Percentiles rank a stretch among this genome's conserved stretches.
These are phyloP conservation scores for Gymnoscopelus braueri DNA, from an alignment of 2,797 vertebrate genomes.

Conservation along the genomic window DNA sequence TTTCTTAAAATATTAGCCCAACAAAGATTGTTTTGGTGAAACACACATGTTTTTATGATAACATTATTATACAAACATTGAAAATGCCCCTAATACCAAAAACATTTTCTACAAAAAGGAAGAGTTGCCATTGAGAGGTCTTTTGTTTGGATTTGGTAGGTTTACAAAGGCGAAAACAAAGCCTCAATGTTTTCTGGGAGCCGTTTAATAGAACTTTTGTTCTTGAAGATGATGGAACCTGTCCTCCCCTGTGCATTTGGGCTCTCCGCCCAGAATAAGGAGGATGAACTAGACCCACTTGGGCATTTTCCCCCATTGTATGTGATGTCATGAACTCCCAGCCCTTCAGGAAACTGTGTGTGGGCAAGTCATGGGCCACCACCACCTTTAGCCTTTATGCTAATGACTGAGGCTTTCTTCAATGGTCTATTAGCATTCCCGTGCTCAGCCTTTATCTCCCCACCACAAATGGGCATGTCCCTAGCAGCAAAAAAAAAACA, in stretches of 20 bases:
- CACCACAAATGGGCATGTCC: conserved; percentile 60
- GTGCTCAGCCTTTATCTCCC: conserved; percentile 70
- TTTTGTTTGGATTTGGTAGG: conserved; percentile 61
- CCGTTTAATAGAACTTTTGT: conserved; percentile 58
- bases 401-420: conserved; percentile 71
- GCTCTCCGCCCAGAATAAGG: conserved; percentile 63
- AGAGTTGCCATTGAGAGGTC: conserved; percentile 49
- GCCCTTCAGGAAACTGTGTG: conserved; percentile 74
- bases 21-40: background rate
- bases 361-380: conserved; percentile 69
- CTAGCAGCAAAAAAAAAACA: conserved; percentile 45
- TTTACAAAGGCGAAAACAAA: conserved; percentile 65
- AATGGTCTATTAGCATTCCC: conserved; percentile 78
- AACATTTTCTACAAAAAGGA: conserved; percentile 32
- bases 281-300: conserved; percentile 67
- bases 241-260: conserved; percentile 58
- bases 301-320: conserved; percentile 80
- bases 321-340: conserved; percentile 75
- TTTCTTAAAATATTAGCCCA: background rate
- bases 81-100: conserved; percentile 4
- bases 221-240: conserved; percentile 53
- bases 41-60: conserved; percentile 5
- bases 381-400: conserved; percentile 81
- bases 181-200: conserved; percentile 67
- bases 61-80: conserved; percentile 12